A percentile compares a stretch with the other conserved stretches of the same genome.
phyloP scores from a whole-genome alignment of 2,113 vertebrate species.

The Hemichromis elongatus region DNA sequence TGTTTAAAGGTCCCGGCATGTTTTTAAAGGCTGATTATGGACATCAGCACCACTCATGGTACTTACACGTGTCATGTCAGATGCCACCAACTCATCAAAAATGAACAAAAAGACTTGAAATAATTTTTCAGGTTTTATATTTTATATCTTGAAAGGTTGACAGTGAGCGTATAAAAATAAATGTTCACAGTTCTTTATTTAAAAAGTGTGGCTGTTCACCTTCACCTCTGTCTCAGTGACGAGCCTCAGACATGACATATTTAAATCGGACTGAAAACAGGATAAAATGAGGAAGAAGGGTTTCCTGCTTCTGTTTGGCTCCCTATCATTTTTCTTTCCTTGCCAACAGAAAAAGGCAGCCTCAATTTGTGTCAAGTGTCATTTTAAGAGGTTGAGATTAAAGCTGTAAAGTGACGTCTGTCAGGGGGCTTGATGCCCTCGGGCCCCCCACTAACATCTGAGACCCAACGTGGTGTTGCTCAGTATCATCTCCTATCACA shows the following conservation, averaged over 20 bases:
- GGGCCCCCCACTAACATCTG: slow-evolving; percentile 76
- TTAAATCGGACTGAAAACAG: slow-evolving; percentile 15
- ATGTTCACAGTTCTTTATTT: background rate
- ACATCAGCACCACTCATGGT: background rate
- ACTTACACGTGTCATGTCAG: background rate
- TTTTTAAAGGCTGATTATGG: background rate
- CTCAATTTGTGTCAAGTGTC: slow-evolving; percentile 98
- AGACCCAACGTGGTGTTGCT: slow-evolving; percentile 80
- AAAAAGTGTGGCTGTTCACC: background rate
- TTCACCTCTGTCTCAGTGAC: background rate
- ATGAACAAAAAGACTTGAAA: background rate
- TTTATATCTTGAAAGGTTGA: background rate
- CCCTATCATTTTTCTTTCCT: slow-evolving; percentile 25
- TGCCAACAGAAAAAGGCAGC: slow-evolving; percentile 84
- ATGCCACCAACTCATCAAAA: background rate
- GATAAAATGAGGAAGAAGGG: background rate
- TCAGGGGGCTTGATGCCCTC: slow-evolving; percentile 80
- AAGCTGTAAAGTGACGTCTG: slow-evolving; percentile 97
- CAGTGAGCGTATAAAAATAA: background rate
- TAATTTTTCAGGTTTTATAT: background rate
- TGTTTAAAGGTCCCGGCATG: background rate
- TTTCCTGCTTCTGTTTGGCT: slow-evolving; percentile 6
- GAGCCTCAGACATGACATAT: background rate
- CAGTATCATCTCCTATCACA: slow-evolving; percentile 98
- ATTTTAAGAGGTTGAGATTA: slow-evolving; percentile 97